A percentile compares a stretch with the other conserved stretches of the same genome.
phyloP scores from a whole-genome alignment of 2,797 vertebrate species.

The Coregonus sp. region DNA sequence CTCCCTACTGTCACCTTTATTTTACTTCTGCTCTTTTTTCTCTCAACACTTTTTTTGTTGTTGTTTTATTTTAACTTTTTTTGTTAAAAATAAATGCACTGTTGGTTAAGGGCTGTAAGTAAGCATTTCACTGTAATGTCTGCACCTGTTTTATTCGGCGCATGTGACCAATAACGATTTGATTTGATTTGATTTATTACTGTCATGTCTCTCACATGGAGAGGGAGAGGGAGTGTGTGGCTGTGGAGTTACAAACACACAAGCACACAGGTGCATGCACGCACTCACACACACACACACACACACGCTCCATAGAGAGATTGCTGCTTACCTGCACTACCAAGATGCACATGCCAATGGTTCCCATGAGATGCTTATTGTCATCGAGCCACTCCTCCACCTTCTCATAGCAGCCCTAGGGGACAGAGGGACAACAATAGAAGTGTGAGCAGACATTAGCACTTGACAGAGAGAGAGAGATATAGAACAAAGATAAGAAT shows the following conservation, averaged over 20 bases:
- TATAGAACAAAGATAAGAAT: neutral
- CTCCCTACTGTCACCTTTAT: too few species aligned
- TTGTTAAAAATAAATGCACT: too few species aligned
- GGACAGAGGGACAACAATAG: conserved; percentile 24
- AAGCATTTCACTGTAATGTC: too few species aligned
- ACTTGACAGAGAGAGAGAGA: neutral
- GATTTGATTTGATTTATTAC: conserved; percentile 12
- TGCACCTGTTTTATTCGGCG: too few species aligned
- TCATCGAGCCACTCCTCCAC: conserved; percentile 93
- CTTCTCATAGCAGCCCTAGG: conserved; percentile 93
- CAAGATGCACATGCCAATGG: conserved; percentile 90
- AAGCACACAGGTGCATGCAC: neutral
- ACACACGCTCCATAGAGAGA: neutral
- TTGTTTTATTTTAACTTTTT: too few species aligned
- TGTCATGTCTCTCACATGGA: conserved; percentile 20
- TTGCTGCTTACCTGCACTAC: conserved; percentile 87
- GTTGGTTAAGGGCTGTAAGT: too few species aligned
- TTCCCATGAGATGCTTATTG: conserved; percentile 92
- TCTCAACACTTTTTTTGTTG: too few species aligned
- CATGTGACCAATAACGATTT: too few species aligned
- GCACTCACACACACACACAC: conserved; percentile 7
- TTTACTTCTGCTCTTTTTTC: too few species aligned
- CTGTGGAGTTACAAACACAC: neutral
- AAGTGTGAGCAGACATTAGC: conserved; percentile 9
- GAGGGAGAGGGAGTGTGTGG: conserved; percentile 3